Base-by-base conservation (phyloP, 1,140 invertebrate species). In the Drosophila erecta region DNA sequence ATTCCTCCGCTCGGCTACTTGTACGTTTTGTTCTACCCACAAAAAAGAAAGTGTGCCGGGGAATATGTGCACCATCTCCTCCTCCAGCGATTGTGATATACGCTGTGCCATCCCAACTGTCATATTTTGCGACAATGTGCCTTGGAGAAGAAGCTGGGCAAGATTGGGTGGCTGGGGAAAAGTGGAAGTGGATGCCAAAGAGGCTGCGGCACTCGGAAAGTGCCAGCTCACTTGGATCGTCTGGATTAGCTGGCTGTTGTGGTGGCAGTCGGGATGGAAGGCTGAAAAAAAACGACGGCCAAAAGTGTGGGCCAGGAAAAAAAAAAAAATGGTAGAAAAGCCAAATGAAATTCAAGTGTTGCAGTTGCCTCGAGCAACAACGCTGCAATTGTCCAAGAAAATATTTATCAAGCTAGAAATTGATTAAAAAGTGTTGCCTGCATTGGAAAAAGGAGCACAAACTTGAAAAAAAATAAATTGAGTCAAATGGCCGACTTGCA, bases 81-180 rank as follows among this genome's bases (percentile, higher is more conserved):
- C 4, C n/a, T 33, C 73, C 57, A 37, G 70, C 37, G 46, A 47
- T 84, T 66, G 56, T 83, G 79, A 78, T 81, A 74, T 75, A 81
- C 79, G 75, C 70, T 75, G 58, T 65, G 76, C 80, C 58, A 79
- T 79, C 76, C 70, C 62, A 76, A 79, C 65, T 83, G 80, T 84
- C 80, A 84, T 83, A 65, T 76, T 76, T 84, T 61, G 56, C 73
- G 74, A 72, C 77, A 55, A 53, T 76, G 75, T 59, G 58, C 43
- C 67, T 35, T 59, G 33, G 59, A 43, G 30, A 41, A 11, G 6
- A 6, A 40, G 56, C 3, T 14, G 47, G 47, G 35, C 40, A 14
- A 30, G 30, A 30, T 30, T 30, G 30, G 30, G 10, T 2, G 27
- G 56, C 4, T 12, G 47, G 30, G 11, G 38, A 12, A 66, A 22